phyloP scores from a whole-genome alignment of 2,113 vertebrate species.

The western clawed frog (Xenopus tropicalis) region UCB_Xtro_10.0 CM004448.2:89335501-89336000 shows the following conservation, averaged over 20 bases:
- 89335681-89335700: slow-evolving; percentile 28
- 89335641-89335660: too few relatives aligned
- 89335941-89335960: not conserved
- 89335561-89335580: too few relatives aligned
- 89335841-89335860: slow-evolving; percentile 41
- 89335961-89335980: not conserved
- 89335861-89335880: not conserved
- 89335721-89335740: slow-evolving; percentile 23
- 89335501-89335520: too few relatives aligned
- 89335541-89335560: too few relatives aligned
- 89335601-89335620: too few relatives aligned
- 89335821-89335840: slow-evolving; percentile 38
- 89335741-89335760: not conserved
- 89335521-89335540: too few relatives aligned
- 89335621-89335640: too few relatives aligned
- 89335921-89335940: not conserved
- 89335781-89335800: not conserved
- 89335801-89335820: slow-evolving; percentile 12
- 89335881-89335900: too few relatives aligned
- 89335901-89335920: too few relatives aligned
- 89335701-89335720: slow-evolving; percentile 23
- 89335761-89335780: not conserved
- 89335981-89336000: not conserved
- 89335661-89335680: not conserved
- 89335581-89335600: too few relatives aligned